Evolutionary conservation across 1,140 invertebrate genomes (phyloP).

Genomic region (Rhyzopertha dominica): DNA sequence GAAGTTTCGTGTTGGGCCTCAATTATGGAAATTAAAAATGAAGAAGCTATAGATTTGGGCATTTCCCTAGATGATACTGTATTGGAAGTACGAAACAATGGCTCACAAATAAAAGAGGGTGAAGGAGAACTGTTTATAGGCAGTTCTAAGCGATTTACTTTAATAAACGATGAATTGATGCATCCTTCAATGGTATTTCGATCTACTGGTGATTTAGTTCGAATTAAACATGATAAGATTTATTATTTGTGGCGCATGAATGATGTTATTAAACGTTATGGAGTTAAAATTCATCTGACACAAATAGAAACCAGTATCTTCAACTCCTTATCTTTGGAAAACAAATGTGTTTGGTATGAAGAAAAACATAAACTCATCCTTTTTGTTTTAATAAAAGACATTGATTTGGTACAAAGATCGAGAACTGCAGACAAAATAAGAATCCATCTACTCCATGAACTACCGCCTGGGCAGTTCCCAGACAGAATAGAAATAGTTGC

Average conservation of each 20-base stretch:
- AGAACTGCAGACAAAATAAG: slow-evolving; percentile 46
- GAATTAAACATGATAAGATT: slow-evolving; percentile 49
- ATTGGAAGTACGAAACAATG: slow-evolving; percentile 48
- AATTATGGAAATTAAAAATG: slow-evolving; percentile 50
- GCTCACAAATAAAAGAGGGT: slow-evolving; percentile 35
- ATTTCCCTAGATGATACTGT: slow-evolving; percentile 56
- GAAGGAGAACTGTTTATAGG: slow-evolving; percentile 57
- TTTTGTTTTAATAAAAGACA: slow-evolving; percentile 47
- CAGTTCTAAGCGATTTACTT: slow-evolving; percentile 56
- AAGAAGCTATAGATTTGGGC: slow-evolving; percentile 52
- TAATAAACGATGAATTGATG: slow-evolving; percentile 51
- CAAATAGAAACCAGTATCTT: slow-evolving; percentile 53
- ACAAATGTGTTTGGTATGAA: slow-evolving; percentile 49
- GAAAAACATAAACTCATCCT: slow-evolving; percentile 48
- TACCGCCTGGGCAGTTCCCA: slow-evolving; percentile 38
- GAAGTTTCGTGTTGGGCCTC: slow-evolving; percentile 79
- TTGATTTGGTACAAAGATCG: slow-evolving; percentile 43
- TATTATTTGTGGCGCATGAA: slow-evolving; percentile 60
- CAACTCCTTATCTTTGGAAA: slow-evolving; percentile 47
- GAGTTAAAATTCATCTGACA: slow-evolving; percentile 58
- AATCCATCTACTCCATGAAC: slow-evolving; percentile 26
- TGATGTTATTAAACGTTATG: slow-evolving; percentile 64
- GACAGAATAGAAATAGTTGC: slow-evolving; percentile 50
- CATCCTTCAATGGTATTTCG: slow-evolving; percentile 50
- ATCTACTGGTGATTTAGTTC: slow-evolving; percentile 62